These are phyloP conservation scores for Malurus leucopterus DNA, from an alignment of 2,797 vertebrate species.

Conservation along the genomic window DNA sequence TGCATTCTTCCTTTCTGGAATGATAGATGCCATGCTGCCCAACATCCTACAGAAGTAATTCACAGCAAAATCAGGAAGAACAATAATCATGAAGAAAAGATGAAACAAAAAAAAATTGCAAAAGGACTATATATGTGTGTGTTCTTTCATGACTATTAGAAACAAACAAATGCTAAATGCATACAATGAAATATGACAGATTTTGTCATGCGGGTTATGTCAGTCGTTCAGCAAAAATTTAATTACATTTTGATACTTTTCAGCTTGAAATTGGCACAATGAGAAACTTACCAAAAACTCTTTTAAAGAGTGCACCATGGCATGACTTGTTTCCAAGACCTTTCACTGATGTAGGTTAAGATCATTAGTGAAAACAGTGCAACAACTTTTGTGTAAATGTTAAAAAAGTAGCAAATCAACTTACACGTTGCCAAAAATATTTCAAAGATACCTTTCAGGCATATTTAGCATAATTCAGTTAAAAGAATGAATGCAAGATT, in stretches of 20 bases:
- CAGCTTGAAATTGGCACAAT: neutral
- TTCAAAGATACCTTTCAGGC: neutral
- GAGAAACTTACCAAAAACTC: neutral
- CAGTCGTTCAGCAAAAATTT: neutral
- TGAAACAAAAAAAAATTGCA: fast-evolving
- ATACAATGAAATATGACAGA: neutral
- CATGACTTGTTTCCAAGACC: neutral
- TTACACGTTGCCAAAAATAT: neutral
- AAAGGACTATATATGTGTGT: neutral
- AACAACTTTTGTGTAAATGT: neutral
- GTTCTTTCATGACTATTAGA: neutral
- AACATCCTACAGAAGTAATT: constrained; percentile 81
- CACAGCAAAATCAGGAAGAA: neutral
- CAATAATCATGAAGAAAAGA: neutral
- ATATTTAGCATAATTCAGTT: neutral
- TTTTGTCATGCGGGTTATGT: neutral
- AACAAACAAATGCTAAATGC: neutral
- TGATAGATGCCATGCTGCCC: constrained; percentile 96
- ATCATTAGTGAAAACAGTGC: neutral
- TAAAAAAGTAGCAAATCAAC: neutral
- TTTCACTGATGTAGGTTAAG: neutral
- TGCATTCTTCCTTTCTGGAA: constrained; percentile 96
- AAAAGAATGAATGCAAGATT: neutral
- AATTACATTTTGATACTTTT: neutral
- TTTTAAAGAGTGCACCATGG: neutral